phyloP scores from a whole-genome alignment of 2,113 vertebrate species.

The Isichthys henryi region DNA sequence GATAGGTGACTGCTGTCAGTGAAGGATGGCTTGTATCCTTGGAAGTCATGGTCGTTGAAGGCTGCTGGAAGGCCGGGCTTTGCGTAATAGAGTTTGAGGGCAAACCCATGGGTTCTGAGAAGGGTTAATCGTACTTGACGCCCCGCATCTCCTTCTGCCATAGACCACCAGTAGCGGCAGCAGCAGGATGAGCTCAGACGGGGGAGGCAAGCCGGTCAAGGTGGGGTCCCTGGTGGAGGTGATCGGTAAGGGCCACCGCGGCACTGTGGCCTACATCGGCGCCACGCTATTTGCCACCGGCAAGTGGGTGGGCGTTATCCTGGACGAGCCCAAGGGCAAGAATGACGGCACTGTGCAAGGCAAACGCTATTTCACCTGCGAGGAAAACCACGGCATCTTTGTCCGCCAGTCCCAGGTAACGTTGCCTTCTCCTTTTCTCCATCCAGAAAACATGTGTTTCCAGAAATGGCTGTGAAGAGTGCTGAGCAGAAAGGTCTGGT shows the following conservation, averaged over 20 bases:
- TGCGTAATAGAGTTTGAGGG: background rate
- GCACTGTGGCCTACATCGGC: slow-evolving; percentile 89
- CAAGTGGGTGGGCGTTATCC: slow-evolving; percentile 94
- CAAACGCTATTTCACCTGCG: slow-evolving; percentile 87
- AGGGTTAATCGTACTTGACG: background rate
- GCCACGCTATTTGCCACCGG: slow-evolving; percentile 90
- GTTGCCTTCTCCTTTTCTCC: background rate
- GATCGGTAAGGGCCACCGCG: slow-evolving; percentile 89
- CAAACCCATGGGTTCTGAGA: background rate
- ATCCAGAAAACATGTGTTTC: background rate
- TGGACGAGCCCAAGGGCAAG: slow-evolving; percentile 92
- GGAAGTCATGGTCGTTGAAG: background rate
- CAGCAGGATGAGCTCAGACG: slow-evolving; percentile 84
- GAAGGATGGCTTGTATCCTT: background rate
- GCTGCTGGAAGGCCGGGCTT: background rate
- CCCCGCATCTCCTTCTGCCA: background rate
- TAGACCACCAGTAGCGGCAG: slow-evolving; percentile 73
- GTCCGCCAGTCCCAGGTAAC: slow-evolving; percentile 92
- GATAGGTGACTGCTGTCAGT: background rate
- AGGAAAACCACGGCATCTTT: slow-evolving; percentile 90
- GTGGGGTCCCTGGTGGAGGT: slow-evolving; percentile 92
- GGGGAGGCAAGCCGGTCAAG: slow-evolving; percentile 68
- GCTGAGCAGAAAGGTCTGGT: background rate
- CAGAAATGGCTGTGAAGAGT: background rate
- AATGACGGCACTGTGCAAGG: slow-evolving; percentile 95